Evolutionary conservation across 2,888 invertebrate species (phyloP), one percentile per base, ranked within the genome.

Genomic region (Arctia plantaginis): DNA sequence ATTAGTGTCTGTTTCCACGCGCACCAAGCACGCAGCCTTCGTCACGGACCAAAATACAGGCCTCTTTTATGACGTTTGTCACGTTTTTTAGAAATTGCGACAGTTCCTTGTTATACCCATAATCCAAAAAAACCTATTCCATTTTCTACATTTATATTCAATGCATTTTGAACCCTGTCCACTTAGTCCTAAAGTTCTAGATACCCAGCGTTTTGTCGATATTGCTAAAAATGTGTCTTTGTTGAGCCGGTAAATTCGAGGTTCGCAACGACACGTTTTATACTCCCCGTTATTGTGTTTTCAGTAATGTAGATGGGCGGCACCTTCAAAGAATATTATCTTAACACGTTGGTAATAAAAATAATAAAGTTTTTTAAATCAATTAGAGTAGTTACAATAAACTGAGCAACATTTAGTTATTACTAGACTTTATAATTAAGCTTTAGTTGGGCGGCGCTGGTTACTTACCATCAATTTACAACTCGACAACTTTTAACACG

Each of bases 61-160:
- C 86, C 86, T 88, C 88, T 90, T 91, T 91, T 90, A 91, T 90
- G 91, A 89, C 82, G 86, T 89, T 89, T 90, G 92, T 90, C 91
- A 90, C 91, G 90, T 90, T 90, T 90, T 89, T 86, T 85, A 86
- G 89, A 90, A 91, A 91, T 91, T 91, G 90, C 88, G 81, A 86
- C 82, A 81, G 82, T 81, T 85, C 85, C 81, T 80, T 82, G 77
- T 80, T 84, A 76, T 82, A 84, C 82, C 80, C 82, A 78, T 86
- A 85, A 86, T 84, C 85, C 85, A 86, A 88, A 86, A 80, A 86
- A 86, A 86, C 82, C 77, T 71, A 85, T 81, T 70, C 76, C 39
- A 72, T 78, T 78, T 67, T 74, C 71, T 10, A 72, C 67, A 69
- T 72, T 73, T 75, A 72, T 73, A 74, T 75, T 59, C 80, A 81